Conservation (phyloP, 2,888 invertebrate genomes). For the Cerastis rubricosa region DNA sequence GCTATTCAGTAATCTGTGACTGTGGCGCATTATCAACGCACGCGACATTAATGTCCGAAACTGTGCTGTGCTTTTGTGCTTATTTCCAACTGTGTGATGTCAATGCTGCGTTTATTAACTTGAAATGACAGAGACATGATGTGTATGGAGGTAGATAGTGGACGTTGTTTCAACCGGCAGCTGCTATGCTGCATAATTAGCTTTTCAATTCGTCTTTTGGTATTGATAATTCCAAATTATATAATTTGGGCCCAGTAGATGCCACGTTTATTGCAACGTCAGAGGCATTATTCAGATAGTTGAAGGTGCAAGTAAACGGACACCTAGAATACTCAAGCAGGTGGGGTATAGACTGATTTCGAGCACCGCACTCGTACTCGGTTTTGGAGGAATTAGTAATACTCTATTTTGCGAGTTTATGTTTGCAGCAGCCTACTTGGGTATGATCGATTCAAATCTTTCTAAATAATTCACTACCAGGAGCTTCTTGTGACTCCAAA, state of each 20-base stretch:
- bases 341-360: background rate
- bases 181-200: conserved; percentile 19
- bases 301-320: background rate
- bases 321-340: background rate
- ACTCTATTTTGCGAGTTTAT: background rate
- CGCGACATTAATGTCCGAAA: conserved; percentile 42
- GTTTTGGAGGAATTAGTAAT: background rate
- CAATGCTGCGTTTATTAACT: conserved; percentile 48
- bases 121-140: conserved; percentile 34
- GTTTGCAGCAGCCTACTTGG: background rate
- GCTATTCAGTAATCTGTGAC: too few species aligned
- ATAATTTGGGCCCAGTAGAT: background rate
- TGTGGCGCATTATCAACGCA: background rate
- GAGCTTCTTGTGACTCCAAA: background rate
- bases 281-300: background rate
- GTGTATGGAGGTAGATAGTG: conserved; percentile 38
- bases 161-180: conserved; percentile 15
- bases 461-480: background rate
- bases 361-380: background rate
- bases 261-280: background rate
- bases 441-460: background rate
- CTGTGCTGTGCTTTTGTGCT: conserved; percentile 20
- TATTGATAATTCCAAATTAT: too few species aligned
- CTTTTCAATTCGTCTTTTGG: background rate
- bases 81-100: conserved; percentile 42